Conservation (phyloP, 2,888 invertebrate species). For the Tiliacea citrago region DNA sequence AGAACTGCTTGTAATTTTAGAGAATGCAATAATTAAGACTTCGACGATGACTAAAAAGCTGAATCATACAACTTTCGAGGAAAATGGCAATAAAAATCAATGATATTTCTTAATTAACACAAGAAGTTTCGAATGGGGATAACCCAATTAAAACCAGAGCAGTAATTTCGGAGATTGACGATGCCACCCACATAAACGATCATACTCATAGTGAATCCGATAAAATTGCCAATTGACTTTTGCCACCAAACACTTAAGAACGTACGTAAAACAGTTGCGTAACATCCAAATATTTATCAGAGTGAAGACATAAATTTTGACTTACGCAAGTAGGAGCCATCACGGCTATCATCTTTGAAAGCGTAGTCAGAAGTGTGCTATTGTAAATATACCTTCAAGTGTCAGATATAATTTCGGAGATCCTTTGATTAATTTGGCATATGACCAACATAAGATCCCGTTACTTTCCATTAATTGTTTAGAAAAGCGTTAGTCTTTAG, state of each 20-base stretch:
- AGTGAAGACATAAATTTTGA: conserved; percentile 71
- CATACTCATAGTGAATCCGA: conserved; percentile 63
- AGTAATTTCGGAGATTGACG: conserved; percentile 53
- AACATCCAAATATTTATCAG: conserved; percentile 70
- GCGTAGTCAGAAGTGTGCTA: conserved; percentile 35
- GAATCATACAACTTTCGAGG: conserved; percentile 37
- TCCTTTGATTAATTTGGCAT: no score
- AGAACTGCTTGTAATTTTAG: conserved; percentile 49
- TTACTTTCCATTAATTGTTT: no score
- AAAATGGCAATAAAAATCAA: conserved; percentile 25
- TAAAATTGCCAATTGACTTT: conserved; percentile 70
- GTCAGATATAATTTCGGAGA: neutral
- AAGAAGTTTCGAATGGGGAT: conserved; percentile 36
- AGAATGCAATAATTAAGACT: conserved; percentile 51
- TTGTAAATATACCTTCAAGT: conserved; percentile 30
- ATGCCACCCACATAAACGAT: conserved; percentile 57
- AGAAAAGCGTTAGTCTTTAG: no score
- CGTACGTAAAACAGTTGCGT: conserved; percentile 68
- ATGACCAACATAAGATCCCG: no score
- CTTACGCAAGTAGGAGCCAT: conserved; percentile 64
- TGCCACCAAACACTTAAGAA: conserved; percentile 67
- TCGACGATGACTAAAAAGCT: conserved; percentile 46
- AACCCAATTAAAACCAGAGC: conserved; percentile 58
- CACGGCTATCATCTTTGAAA: conserved; percentile 27
- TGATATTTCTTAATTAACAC: conserved; percentile 37